Conservation (phyloP, 2,113 vertebrate genomes). For the Sylvietta virens region DNA sequence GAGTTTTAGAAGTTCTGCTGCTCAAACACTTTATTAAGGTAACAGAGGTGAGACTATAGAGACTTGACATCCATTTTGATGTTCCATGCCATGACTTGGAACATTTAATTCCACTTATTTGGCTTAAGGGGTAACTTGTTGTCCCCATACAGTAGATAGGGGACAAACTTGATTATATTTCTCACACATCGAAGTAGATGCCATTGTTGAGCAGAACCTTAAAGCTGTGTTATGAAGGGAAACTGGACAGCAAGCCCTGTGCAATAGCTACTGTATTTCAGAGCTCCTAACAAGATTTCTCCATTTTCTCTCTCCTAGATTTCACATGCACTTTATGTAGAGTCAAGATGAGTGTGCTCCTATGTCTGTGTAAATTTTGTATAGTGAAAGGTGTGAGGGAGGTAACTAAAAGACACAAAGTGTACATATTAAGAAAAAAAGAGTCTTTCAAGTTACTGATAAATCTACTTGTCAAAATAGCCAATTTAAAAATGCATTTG, state of each 20-base stretch:
- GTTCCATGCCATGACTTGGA: not conserved
- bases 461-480: not conserved
- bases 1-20: not conserved
- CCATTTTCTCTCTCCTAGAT: not conserved
- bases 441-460: not conserved
- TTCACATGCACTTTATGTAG: conserved; percentile 46
- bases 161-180: not conserved
- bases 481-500: not conserved
- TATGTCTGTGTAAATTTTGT: conserved; percentile 26
- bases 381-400: not conserved
- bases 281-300: not conserved
- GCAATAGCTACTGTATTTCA: not conserved
- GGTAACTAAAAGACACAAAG: not conserved
- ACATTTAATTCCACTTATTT: not conserved
- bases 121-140: not conserved
- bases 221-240: not conserved
- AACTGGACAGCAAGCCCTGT: not conserved
- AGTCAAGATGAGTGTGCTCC: not conserved
- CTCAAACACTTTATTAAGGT: not conserved
- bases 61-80: not conserved
- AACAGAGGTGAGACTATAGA: not conserved
- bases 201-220: not conserved
- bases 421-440: not conserved
- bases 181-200: not conserved
- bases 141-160: not conserved